Conservation (phyloP, 2,888 invertebrate species). For the Darwinula stevensoni region DNA sequence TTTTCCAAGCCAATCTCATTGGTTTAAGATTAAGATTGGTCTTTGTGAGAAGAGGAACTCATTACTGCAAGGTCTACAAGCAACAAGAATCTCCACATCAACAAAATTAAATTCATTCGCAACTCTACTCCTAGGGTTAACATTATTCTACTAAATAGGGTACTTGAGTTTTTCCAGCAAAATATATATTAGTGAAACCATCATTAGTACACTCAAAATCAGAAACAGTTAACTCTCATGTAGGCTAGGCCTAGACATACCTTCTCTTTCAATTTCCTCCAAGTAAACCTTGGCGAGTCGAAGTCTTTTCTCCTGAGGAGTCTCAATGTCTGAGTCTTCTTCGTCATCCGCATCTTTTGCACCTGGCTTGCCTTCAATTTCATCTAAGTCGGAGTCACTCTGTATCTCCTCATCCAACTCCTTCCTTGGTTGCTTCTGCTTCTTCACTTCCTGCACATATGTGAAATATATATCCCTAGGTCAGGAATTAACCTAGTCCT, state of each 20-base stretch:
- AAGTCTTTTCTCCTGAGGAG: constrained; percentile 64
- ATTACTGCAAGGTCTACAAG: too few species aligned
- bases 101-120: too few species aligned
- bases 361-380: constrained; percentile 25
- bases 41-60: too few species aligned
- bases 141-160: too few species aligned
- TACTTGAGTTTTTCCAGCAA: too few species aligned
- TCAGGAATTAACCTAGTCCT: not conserved
- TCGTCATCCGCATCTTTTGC: constrained; percentile 11
- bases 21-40: too few species aligned
- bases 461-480: not conserved
- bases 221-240: not conserved
- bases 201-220: too few species aligned
- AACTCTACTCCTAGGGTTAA: too few species aligned
- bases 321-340: constrained; percentile 24
- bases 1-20: too few species aligned
- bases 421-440: too few species aligned
- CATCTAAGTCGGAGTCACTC: constrained; percentile 11
- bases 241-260: constrained; percentile 15
- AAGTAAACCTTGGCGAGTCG: constrained; percentile 68
- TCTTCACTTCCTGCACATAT: not conserved
- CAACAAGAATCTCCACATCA: too few species aligned
- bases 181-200: too few species aligned
- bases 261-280: constrained; percentile 50
- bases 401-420: constrained; percentile 16